A percentile compares a stretch with the other conserved stretches of the same genome.
Evolutionary conservation across 2,888 invertebrate genomes (phyloP).

Genomic region (Pachymerium ferrugineum): DNA sequence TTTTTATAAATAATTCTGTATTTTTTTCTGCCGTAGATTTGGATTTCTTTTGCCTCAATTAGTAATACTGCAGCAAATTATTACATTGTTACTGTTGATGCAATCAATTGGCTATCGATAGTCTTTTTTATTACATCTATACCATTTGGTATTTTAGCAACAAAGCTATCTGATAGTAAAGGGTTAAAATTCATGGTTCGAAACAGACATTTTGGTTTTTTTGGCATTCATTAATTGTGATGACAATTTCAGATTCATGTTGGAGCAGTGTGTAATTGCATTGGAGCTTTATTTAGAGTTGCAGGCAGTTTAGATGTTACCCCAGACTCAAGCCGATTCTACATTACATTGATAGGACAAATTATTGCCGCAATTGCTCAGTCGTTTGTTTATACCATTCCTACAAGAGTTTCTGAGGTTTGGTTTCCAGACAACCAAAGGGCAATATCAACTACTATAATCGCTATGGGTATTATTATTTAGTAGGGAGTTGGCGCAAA

Average conservation of each 20-base stretch:
- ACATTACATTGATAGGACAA: constrained; percentile 47
- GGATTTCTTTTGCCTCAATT: constrained; percentile 31
- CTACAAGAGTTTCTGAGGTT: constrained; percentile 49
- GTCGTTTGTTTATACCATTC: constrained; percentile 52
- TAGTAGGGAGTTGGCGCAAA: too few relatives aligned
- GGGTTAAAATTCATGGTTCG: constrained; percentile 30
- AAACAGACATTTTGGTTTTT: background rate
- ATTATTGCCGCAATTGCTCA: constrained; percentile 51
- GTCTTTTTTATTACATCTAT: constrained; percentile 31
- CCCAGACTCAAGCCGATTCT: constrained; percentile 39
- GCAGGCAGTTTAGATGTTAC: background rate
- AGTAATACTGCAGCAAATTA: constrained; percentile 27
- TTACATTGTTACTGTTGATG: background rate
- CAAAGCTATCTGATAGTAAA: constrained; percentile 16
- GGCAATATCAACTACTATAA: constrained; percentile 20
- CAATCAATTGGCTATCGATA: constrained; percentile 32
- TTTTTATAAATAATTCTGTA: background rate
- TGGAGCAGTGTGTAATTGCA: constrained; percentile 2
- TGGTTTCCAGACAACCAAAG: constrained; percentile 45
- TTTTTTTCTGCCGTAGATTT: constrained; percentile 29
- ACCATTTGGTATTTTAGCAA: constrained; percentile 28
- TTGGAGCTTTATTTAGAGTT: constrained; percentile 17
- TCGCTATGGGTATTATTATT: constrained; percentile 29
- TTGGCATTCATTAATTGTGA: background rate
- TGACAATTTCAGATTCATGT: constrained; percentile 29